phyloP scores from a whole-genome alignment of 2,888 invertebrate species.

The Lycia hirtaria region DNA sequence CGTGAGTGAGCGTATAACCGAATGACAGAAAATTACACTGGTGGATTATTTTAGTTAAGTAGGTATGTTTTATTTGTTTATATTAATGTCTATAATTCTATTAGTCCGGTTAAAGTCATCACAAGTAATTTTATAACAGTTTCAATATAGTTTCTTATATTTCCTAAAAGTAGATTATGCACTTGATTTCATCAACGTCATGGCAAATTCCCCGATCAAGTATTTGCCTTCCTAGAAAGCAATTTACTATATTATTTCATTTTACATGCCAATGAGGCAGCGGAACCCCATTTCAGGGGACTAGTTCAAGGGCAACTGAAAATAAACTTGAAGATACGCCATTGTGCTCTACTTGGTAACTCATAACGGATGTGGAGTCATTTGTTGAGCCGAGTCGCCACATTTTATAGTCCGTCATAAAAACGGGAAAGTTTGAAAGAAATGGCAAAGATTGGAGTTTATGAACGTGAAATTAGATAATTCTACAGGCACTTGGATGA shows the following conservation, averaged over 20 bases:
- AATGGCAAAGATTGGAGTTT: slow-evolving; percentile 2
- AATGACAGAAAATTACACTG: too few relatives aligned
- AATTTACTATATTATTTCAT: slow-evolving; percentile 14
- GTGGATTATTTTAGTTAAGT: too few relatives aligned
- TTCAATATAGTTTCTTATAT: too few relatives aligned
- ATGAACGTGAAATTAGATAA: slow-evolving; percentile 28
- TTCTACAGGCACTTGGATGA: too few relatives aligned
- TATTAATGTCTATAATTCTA: too few relatives aligned
- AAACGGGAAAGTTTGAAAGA: slow-evolving; percentile 4
- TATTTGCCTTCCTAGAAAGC: background rate
- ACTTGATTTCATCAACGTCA: too few relatives aligned
- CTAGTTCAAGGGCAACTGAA: slow-evolving; percentile 42
- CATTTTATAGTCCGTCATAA: slow-evolving; percentile 9
- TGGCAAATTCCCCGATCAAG: background rate
- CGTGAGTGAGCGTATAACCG: too few relatives aligned
- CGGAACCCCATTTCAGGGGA: slow-evolving; percentile 22
- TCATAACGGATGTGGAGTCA: slow-evolving; percentile 18
- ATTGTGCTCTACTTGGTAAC: slow-evolving; percentile 29
- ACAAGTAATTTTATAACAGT: too few relatives aligned
- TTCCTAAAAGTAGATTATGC: too few relatives aligned
- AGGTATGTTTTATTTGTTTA: too few relatives aligned
- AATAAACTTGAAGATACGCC: slow-evolving; percentile 39
- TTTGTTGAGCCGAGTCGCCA: slow-evolving; percentile 10
- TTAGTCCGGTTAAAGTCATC: too few relatives aligned
- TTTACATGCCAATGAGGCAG: slow-evolving; percentile 13